A percentile compares a stretch with the other conserved stretches of the same genome.
phyloP scores from a whole-genome alignment of 2,888 invertebrate species.

The Salticus scenicus region DNA sequence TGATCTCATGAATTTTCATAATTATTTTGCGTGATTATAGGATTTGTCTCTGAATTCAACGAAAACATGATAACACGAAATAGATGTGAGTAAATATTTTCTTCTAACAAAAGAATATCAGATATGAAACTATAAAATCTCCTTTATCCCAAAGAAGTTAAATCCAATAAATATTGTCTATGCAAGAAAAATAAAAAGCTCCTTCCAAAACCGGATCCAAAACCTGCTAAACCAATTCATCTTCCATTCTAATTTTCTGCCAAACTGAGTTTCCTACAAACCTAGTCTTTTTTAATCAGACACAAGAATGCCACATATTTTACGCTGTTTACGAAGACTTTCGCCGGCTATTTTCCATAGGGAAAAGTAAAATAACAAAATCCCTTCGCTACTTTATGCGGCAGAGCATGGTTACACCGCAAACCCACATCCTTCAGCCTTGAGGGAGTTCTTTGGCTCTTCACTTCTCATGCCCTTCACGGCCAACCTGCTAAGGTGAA shows the following conservation, averaged over 20 bases:
- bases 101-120: too few relatives aligned
- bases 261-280: neutral
- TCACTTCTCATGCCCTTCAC: conserved; percentile 13
- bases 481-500: conserved; percentile 15
- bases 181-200: neutral
- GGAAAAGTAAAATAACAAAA: too few relatives aligned
- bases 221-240: neutral
- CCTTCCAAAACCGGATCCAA: neutral
- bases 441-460: conserved; percentile 11
- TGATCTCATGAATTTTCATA: too few relatives aligned
- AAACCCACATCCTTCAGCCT: conserved; percentile 19
- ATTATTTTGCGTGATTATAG: too few relatives aligned
- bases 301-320: neutral
- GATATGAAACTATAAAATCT: too few relatives aligned
- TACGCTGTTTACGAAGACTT: neutral
- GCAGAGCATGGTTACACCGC: neutral
- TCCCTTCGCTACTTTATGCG: neutral
- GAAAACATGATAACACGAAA: too few relatives aligned
- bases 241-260: neutral
- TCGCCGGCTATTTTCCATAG: neutral
- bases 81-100: too few relatives aligned
- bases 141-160: too few relatives aligned
- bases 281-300: neutral
- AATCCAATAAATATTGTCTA: too few relatives aligned
- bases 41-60: too few relatives aligned